phyloP scores from a whole-genome alignment of 2,113 vertebrate genomes.

The Coptodon bakossiorum region DNA sequence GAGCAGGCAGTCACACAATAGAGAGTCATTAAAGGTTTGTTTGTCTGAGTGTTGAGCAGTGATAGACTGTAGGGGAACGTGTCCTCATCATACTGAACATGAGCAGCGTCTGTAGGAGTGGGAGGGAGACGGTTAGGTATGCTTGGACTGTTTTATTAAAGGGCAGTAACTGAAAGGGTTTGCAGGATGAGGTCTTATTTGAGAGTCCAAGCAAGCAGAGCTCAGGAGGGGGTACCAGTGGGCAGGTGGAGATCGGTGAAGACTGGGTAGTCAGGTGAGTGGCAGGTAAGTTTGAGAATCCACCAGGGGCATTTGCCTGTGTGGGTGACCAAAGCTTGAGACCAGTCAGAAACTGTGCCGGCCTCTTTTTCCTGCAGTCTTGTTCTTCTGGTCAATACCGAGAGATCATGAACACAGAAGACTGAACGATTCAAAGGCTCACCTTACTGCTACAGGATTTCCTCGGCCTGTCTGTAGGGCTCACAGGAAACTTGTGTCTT shows the following conservation, averaged over 20 bases:
- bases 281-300: background rate
- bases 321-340: background rate
- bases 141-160: background rate
- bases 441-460: background rate
- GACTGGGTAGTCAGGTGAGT: background rate
- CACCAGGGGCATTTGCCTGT: background rate
- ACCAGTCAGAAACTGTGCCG: background rate
- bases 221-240: background rate
- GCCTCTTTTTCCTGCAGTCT: background rate
- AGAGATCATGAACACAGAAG: background rate
- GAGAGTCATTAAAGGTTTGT: background rate
- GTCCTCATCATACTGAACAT: background rate
- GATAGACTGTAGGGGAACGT: background rate
- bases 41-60: background rate
- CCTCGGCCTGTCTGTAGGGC: background rate
- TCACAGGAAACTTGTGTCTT: background rate
- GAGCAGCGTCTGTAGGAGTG: background rate
- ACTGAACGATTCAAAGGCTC: background rate
- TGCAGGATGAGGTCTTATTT: background rate
- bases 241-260: background rate
- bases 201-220: background rate
- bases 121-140: background rate
- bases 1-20: background rate
- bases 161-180: background rate
- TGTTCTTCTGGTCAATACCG: background rate